Evolutionary conservation across 2,797 vertebrate genomes (phyloP), one percentile per base, ranked within the genome.

Genomic region (Rhodeus uyekii): DNA sequence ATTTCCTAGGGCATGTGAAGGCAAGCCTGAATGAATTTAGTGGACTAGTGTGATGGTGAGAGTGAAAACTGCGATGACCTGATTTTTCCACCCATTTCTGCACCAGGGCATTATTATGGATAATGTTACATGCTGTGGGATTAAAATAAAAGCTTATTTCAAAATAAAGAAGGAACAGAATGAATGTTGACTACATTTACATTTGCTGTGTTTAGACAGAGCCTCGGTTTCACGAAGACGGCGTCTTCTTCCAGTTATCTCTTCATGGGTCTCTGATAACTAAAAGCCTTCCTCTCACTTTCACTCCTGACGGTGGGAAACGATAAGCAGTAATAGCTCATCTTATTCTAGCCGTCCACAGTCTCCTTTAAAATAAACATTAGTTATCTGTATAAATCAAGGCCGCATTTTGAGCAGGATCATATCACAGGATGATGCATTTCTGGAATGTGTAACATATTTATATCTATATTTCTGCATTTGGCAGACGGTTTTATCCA

Each of bases 21-120:
- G 87, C 74, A 68, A 88, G 90, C 89, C 50, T 88, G 84, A 87
- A 86, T 78, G 88, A 89, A 88, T 91, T 90, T 90, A 91, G 80
- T 91, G 89, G 88, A 90, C 90, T 90, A 87, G 19, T 69, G 50
- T 53, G 39, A 61, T 61, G 55, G 48, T 90, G 85, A 69, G 50
- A 71, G 50, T 9, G 16, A 74, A 92, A 89, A 90, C 91, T 90
- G 90, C 78, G 75, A 38, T 83, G 85, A 88, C 86, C 85, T 78
- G 76, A 72, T 78, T 75, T 65, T 78, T 71, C 50, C 69, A n/a
- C 27, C 69, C 3, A 9, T 22, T 73, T 81, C 42, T 50, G 42
- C 58, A 50, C 53, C 42, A 24, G 19, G 39, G 68, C 10, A 63
- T 73, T 73, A 38, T 50, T 50, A 50, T 80, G 22, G 39, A 61